Evolutionary conservation across 2,797 vertebrate genomes (phyloP).

Genomic region (Falco concolor): DNA sequence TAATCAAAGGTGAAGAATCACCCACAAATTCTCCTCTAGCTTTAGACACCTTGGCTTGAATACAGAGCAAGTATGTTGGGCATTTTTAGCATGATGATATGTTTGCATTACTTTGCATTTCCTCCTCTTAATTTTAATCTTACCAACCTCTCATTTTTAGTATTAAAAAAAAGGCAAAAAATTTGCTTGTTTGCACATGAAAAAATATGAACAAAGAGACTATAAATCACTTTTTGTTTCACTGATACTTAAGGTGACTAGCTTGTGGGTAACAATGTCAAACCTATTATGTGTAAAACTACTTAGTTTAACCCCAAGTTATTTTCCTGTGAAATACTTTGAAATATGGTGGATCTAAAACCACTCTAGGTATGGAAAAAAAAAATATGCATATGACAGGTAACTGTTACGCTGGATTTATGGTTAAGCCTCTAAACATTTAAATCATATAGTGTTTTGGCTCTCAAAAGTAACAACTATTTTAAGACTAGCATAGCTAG

Average conservation of each 20-base stretch:
- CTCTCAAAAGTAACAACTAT: not conserved
- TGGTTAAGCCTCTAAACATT: not conserved
- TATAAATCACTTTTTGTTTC: not conserved
- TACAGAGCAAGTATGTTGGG: not conserved
- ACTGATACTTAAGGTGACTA: not conserved
- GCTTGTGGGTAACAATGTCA: not conserved
- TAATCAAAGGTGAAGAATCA: not conserved
- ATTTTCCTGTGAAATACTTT: not conserved
- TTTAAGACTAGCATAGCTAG: not conserved
- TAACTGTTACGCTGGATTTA: not conserved
- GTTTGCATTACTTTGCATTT: not conserved
- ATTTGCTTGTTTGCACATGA: not conserved
- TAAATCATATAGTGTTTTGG: accelerated
- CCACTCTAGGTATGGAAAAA: not conserved
- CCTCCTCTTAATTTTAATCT: not conserved
- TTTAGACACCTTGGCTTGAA: not conserved
- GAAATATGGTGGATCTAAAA: not conserved
- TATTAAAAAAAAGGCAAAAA: not conserved
- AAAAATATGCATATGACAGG: not conserved
- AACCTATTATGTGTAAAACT: not conserved
- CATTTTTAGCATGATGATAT: not conserved
- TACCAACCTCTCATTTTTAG: not conserved
- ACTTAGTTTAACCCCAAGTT: not conserved
- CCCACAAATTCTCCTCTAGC: not conserved
- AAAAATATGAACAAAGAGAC: not conserved